phyloP scores from a whole-genome alignment of 2,113 vertebrate genomes.

The Girardinichthys multiradiatus region DNA sequence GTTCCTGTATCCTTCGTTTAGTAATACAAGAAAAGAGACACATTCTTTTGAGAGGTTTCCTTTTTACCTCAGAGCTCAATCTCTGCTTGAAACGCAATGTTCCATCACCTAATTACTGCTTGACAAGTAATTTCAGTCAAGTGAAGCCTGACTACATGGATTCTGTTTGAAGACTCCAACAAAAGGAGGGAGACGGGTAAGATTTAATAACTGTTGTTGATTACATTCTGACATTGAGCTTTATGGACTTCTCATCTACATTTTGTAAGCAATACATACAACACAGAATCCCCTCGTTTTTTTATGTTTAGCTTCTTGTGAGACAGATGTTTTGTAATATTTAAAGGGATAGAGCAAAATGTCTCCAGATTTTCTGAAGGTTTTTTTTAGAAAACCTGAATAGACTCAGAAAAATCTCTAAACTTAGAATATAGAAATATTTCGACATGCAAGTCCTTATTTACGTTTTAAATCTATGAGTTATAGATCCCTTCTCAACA shows the following conservation, averaged over 20 bases:
- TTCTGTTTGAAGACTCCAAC: slow-evolving; percentile 23
- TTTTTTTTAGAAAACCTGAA: too few relatives aligned
- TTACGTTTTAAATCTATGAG: too few relatives aligned
- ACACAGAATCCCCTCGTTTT: neutral
- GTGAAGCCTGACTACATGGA: slow-evolving; percentile 29
- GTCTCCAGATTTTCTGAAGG: too few relatives aligned
- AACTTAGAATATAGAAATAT: too few relatives aligned
- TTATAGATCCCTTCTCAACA: too few relatives aligned
- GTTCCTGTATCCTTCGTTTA: slow-evolving; percentile 31
- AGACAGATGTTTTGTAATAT: too few relatives aligned
- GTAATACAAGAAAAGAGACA: slow-evolving; percentile 33
- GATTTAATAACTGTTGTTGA: slow-evolving; percentile 35
- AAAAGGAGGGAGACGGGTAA: slow-evolving; percentile 33
- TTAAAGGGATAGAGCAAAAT: too few relatives aligned
- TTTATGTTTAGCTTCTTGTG: too few relatives aligned
- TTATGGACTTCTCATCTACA: slow-evolving; percentile 1
- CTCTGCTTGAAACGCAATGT: slow-evolving; percentile 24
- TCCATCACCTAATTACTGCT: slow-evolving; percentile 47
- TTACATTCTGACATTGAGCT: slow-evolving; percentile 15
- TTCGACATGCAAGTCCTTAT: too few relatives aligned
- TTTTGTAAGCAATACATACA: slow-evolving; percentile 17
- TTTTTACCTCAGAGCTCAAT: slow-evolving; percentile 33
- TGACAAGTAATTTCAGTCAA: slow-evolving; percentile 53
- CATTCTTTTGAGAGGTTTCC: slow-evolving; percentile 19
- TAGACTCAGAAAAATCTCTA: too few relatives aligned